Conservation (phyloP, 2,797 vertebrate genomes). For the Lutjanus campechanus region DNA sequence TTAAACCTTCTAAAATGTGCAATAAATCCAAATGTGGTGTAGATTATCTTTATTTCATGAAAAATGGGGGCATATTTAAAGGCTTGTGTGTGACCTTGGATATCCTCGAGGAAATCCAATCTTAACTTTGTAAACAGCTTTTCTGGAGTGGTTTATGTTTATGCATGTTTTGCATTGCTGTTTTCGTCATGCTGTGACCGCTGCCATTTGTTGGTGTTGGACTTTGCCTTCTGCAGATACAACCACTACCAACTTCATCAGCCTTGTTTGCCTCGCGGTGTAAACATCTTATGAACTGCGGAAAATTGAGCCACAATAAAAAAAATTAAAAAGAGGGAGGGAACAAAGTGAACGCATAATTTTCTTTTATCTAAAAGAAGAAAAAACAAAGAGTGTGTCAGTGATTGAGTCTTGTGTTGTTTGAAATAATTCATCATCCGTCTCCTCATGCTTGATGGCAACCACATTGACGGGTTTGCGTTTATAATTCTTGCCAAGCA, state of each 20-base stretch:
- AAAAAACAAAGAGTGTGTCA: slow-evolving; percentile 28
- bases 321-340: neutral
- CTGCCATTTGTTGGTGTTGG: slow-evolving; percentile 61
- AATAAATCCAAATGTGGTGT: slow-evolving; percentile 13
- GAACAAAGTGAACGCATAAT: slow-evolving; percentile 11
- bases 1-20: neutral
- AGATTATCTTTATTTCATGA: slow-evolving; percentile 22
- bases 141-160: slow-evolving; percentile 59
- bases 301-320: slow-evolving; percentile 42
- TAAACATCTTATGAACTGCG: slow-evolving; percentile 49
- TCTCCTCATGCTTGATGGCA: slow-evolving; percentile 54
- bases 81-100: slow-evolving; percentile 22
- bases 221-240: slow-evolving; percentile 39
- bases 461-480: slow-evolving; percentile 54
- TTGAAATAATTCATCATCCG: slow-evolving; percentile 42
- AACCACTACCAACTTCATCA: slow-evolving; percentile 51
- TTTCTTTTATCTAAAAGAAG: slow-evolving; percentile 29
- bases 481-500: slow-evolving; percentile 60
- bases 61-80: slow-evolving; percentile 34
- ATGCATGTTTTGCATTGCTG: slow-evolving; percentile 52
- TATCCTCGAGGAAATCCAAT: slow-evolving; percentile 50
- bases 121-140: slow-evolving; percentile 59
- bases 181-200: slow-evolving; percentile 52
- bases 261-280: slow-evolving; percentile 48
- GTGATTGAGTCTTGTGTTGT: slow-evolving; percentile 40